These are phyloP conservation scores for Platorchestia sp. DNA, from an alignment of 1,140 invertebrate species.

Conservation along the genomic window DNA sequence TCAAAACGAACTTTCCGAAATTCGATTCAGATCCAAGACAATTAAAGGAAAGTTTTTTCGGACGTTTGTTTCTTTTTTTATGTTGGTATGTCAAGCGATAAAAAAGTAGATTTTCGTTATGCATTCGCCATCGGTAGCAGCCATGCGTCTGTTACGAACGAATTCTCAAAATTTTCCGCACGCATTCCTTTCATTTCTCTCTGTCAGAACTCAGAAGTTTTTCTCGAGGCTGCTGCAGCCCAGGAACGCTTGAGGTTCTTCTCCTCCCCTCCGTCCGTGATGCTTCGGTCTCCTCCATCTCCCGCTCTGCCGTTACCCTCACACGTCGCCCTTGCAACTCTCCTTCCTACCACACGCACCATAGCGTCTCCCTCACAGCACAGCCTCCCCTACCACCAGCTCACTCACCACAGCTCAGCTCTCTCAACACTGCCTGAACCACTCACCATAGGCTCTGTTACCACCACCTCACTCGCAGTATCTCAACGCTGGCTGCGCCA, in stretches of 20 bases:
- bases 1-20: too few relatives aligned
- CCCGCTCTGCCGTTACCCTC: not conserved
- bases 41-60: too few relatives aligned
- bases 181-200: slow-evolving; percentile 33
- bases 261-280: not conserved
- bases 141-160: not conserved
- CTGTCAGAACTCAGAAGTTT: slow-evolving; percentile 40
- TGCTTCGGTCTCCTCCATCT: not conserved
- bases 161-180: slow-evolving; percentile 5
- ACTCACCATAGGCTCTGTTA: not conserved
- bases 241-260: not conserved
- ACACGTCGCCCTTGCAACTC: not conserved
- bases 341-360: not conserved
- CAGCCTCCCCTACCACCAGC: too few relatives aligned
- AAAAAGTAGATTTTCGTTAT: not conserved
- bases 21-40: too few relatives aligned
- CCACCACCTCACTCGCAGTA: too few relatives aligned
- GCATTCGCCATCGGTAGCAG: not conserved
- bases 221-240: not conserved
- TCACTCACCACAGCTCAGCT: not conserved
- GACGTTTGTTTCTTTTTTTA: not conserved
- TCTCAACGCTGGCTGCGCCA: too few relatives aligned
- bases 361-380: too few relatives aligned
- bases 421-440: not conserved
- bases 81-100: not conserved